Evolutionary conservation across 2,797 vertebrate genomes (phyloP).

Genomic region (Loris lydekkerianus): DNA sequence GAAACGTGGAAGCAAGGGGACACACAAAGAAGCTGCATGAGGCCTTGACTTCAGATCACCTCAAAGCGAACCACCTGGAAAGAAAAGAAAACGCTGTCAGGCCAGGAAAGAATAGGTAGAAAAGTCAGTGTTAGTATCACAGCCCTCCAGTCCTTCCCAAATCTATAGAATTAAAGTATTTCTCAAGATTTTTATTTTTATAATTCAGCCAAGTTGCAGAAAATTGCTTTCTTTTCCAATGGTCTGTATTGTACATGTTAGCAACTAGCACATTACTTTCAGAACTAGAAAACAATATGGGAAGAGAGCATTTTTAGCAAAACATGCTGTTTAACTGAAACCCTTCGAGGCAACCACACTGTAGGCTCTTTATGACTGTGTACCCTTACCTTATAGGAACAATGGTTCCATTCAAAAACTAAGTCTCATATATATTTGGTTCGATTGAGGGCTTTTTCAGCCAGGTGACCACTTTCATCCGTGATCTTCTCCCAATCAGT

Average conservation of each 20-base stretch:
- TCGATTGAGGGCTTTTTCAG: constrained; percentile 98
- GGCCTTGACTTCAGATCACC: constrained; percentile 86
- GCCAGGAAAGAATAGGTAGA: constrained; percentile 14
- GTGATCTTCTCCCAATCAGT: constrained; percentile 99
- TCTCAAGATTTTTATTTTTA: constrained; percentile 3
- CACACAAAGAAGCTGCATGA: constrained; percentile 86
- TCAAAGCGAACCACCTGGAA: constrained; percentile 88
- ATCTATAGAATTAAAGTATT: constrained; percentile 14
- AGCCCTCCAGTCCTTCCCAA: not conserved
- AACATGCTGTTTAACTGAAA: constrained; percentile 69
- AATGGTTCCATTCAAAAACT: constrained; percentile 85
- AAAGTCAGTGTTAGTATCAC: not conserved
- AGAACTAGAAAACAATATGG: constrained; percentile 64
- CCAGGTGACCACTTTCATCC: constrained; percentile 98
- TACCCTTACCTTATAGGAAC: constrained; percentile 86
- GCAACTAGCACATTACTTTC: constrained; percentile 66
- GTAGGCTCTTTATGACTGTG: constrained; percentile 31
- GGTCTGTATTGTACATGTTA: not conserved
- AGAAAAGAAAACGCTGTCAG: constrained; percentile 87
- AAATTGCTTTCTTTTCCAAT: constrained; percentile 43
- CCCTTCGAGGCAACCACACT: constrained; percentile 43
- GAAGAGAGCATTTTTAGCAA: constrained; percentile 74
- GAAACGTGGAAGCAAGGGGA: constrained; percentile 87
- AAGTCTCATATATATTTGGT: constrained; percentile 98
- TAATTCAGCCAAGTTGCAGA: constrained; percentile 3